These are phyloP conservation scores for Corythornis leucogaster DNA, from an alignment of 2,797 vertebrate genomes.

Conservation along the genomic window DNA sequence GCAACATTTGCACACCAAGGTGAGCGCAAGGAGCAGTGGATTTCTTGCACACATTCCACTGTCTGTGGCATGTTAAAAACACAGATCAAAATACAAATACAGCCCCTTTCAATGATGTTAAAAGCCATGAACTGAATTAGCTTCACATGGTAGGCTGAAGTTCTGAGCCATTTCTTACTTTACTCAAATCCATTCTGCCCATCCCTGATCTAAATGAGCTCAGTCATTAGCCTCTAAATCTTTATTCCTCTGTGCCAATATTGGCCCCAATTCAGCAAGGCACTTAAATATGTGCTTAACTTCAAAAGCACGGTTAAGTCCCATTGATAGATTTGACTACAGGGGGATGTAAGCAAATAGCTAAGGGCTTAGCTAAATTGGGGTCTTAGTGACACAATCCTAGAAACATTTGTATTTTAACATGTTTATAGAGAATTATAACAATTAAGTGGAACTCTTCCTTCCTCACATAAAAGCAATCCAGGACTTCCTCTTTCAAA, in stretches of 20 bases:
- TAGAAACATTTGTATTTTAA: constrained; percentile 67
- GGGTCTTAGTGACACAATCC: constrained; percentile 48
- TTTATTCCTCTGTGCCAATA: constrained; percentile 50
- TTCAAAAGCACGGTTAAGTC: constrained; percentile 62
- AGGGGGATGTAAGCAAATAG: constrained; percentile 59
- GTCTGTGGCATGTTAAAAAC: not conserved
- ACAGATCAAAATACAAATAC: not conserved
- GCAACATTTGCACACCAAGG: not conserved
- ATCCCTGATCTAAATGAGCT: constrained; percentile 62
- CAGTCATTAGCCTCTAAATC: constrained; percentile 58
- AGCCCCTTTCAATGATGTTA: not conserved
- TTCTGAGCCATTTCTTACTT: constrained; percentile 40
- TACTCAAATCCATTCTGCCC: constrained; percentile 53
- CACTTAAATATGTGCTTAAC: constrained; percentile 63
- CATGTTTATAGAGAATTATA: constrained; percentile 63
- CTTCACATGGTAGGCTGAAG: constrained; percentile 23
- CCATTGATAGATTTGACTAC: constrained; percentile 62
- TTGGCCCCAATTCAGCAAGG: constrained; percentile 51
- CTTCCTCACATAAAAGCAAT: constrained; percentile 55
- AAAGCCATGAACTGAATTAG: not conserved
- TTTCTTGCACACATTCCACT: not conserved
- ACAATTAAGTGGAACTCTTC: constrained; percentile 62
- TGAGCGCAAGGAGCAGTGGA: not conserved
- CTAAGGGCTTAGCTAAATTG: constrained; percentile 50
- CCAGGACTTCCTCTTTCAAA: constrained; percentile 36